These are phyloP conservation scores for Sipha maydis DNA, from an alignment of 2,888 invertebrate genomes.

Conservation along the genomic window DNA sequence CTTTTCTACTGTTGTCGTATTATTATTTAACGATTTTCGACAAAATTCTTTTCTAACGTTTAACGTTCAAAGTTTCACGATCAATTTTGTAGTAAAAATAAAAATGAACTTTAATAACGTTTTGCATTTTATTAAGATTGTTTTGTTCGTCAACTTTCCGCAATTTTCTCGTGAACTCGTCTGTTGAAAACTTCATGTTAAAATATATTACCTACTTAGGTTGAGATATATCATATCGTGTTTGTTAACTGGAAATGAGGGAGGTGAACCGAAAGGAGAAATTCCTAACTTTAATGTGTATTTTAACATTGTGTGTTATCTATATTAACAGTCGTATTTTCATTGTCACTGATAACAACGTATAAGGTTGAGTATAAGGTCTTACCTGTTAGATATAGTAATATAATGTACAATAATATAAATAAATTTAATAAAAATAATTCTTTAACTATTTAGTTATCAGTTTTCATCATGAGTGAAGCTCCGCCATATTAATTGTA, in stretches of 20 bases:
- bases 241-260: background rate
- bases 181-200: slow-evolving; percentile 50
- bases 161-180: slow-evolving; percentile 5
- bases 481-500: background rate
- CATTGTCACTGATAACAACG: background rate
- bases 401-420: background rate
- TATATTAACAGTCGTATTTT: slow-evolving; percentile 1
- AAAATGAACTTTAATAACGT: slow-evolving; percentile 16
- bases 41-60: slow-evolving; percentile 1
- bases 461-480: background rate
- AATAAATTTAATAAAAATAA: background rate
- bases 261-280: background rate
- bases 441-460: too few species aligned
- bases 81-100: slow-evolving; percentile 14
- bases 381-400: background rate
- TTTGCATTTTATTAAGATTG: slow-evolving; percentile 51
- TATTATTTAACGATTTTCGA: background rate
- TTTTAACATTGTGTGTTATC: background rate
- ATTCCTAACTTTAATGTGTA: slow-evolving; percentile 1
- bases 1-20: background rate
- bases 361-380: background rate
- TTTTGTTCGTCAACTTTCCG: slow-evolving; percentile 41
- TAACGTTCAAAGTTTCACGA: slow-evolving; percentile 28
- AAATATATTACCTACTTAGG: slow-evolving; percentile 43
- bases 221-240: slow-evolving; percentile 26